Base-by-base conservation (phyloP, 2,113 vertebrate genomes). In the Thryonomys swinderianus region DNA sequence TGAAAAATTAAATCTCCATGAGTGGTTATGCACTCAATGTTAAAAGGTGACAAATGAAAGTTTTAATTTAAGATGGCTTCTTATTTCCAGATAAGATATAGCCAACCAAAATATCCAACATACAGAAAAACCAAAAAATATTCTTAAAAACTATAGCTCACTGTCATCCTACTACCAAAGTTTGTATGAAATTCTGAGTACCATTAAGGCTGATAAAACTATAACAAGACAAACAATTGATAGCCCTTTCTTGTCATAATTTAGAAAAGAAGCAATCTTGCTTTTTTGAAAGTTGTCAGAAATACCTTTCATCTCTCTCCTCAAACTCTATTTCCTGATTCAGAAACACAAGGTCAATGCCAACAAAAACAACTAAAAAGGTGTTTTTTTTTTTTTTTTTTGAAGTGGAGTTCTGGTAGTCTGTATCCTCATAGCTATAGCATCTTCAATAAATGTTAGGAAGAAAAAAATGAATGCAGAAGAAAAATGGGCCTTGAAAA, bases 251-350 rank as follows among this genome's bases (percentile, higher is more conserved):
- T 96, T 96, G 66, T 73, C 87, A 89, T 92, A 95, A 97, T 96
- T 94, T 96, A 90, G 66, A 95, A 94, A 93, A 92, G 85, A 92
- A 95, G 62, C 74, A 87, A 90, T 73, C 32, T 18, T 88, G 13
- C 55, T 94, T 95, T 95, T 67, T 86, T 96, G 85, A 95, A 96
- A 93, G 91, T 95, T 96, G 80, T 93, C 62, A 71, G 91, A 45
- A 94, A 86, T 57, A 91, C 79, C 85, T 97, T 96, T 96, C 84
- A 96, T 97, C 85, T 97, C 62, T 96, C 79, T 94, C 74, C 25
- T 96, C 91, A 89, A 91, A 93, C 62, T 96, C 81, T 94, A 51
- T 95, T 95, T 97, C 88, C 62, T 95, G 67, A 83, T 91, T 97
- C 78, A 91, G 83, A 96, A 96, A 91, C 83, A 95, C 10, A 79